phyloP scores from a whole-genome alignment of 1,140 invertebrate genomes.

The Eumeta japonica region DNA sequence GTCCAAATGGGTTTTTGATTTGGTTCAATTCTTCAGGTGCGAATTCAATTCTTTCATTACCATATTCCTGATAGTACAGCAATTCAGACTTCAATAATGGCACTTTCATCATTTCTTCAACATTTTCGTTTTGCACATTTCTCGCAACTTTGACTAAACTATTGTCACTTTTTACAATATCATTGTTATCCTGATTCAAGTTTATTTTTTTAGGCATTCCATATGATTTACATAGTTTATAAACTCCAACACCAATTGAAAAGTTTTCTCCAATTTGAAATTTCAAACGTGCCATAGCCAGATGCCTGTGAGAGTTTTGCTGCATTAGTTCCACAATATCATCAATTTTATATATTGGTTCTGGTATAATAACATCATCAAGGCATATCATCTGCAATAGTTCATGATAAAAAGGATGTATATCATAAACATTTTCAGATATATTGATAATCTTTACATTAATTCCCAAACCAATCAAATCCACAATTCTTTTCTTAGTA shows the following conservation, averaged over 20 bases:
- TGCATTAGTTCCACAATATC: constrained; percentile 32
- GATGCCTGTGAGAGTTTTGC: constrained; percentile 34
- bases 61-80: constrained; percentile 34
- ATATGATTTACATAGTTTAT: constrained; percentile 29
- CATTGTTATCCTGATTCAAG: constrained; percentile 36
- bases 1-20: constrained; percentile 42
- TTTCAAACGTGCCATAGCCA: constrained; percentile 32
- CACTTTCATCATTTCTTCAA: constrained; percentile 27
- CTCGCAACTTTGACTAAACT: constrained; percentile 35
- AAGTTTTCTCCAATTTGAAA: constrained; percentile 39
- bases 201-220: constrained; percentile 26
- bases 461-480: constrained; percentile 36
- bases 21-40: constrained; percentile 36
- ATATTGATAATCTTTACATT: constrained; percentile 39
- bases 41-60: constrained; percentile 35
- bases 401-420: constrained; percentile 33
- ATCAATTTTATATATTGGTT: constrained; percentile 21
- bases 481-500: constrained; percentile 28
- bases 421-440: constrained; percentile 20
- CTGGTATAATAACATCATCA: constrained; percentile 22
- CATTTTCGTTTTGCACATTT: constrained; percentile 14
- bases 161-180: constrained; percentile 27
- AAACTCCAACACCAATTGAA: constrained; percentile 36
- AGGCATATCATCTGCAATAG: constrained; percentile 31
- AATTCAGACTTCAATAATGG: constrained; percentile 39